These are phyloP conservation scores for Pyrgilauda ruficollis DNA, from an alignment of 2,113 vertebrate genomes.

Conservation along the genomic window DNA sequence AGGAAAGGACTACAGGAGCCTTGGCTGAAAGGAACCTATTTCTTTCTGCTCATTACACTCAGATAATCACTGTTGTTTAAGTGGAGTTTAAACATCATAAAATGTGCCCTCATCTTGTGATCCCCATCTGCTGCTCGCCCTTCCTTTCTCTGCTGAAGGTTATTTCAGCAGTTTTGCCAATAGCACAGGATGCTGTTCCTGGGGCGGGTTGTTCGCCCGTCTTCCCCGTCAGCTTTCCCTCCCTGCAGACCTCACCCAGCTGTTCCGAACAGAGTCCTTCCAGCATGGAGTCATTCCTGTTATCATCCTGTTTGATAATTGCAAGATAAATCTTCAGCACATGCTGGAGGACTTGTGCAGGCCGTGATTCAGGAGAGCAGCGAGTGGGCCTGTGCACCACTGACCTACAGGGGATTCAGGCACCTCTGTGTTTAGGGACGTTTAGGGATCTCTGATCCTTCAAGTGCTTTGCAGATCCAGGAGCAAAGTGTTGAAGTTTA, in stretches of 20 bases:
- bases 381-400: fast-evolving
- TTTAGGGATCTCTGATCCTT: not conserved
- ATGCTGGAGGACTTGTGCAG: not conserved
- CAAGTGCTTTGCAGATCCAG: not conserved
- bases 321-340: not conserved
- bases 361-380: not conserved
- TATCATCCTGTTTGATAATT: not conserved
- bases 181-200: not conserved
- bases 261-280: not conserved
- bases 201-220: not conserved
- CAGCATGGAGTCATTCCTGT: not conserved
- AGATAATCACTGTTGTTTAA: not conserved
- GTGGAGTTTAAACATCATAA: not conserved
- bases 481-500: not conserved
- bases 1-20: not conserved
- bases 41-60: constrained; percentile 38
- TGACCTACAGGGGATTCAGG: not conserved
- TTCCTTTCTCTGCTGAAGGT: not conserved
- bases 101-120: not conserved
- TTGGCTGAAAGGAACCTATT: not conserved
- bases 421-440: fast-evolving
- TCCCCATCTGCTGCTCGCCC: not conserved
- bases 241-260: not conserved
- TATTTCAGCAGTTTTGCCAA: not conserved
- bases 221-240: not conserved